phyloP scores from a whole-genome alignment of 2,888 invertebrate species.

The Cryptus armator region DNA sequence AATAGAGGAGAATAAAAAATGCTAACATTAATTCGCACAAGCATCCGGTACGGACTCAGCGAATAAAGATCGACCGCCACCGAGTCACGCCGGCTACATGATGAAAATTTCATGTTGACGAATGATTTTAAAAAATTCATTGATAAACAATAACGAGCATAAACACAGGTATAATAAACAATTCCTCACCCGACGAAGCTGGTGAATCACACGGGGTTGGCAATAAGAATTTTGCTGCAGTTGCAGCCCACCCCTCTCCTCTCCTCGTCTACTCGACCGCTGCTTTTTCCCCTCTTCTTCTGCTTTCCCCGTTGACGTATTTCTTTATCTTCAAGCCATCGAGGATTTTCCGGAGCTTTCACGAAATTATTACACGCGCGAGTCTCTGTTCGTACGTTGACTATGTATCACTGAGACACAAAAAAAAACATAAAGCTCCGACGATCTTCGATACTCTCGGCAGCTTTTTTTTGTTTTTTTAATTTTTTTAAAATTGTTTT shows the following conservation, averaged over 20 bases:
- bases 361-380: not conserved
- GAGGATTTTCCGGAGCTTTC: not conserved
- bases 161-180: not conserved
- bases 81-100: slow-evolving; percentile 29
- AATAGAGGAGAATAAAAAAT: not conserved
- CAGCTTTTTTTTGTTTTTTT: slow-evolving; percentile 5
- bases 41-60: not conserved
- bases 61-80: not conserved
- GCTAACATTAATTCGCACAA: not conserved
- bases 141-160: not conserved
- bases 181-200: slow-evolving; percentile 55
- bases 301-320: slow-evolving; percentile 10
- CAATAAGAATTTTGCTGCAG: slow-evolving; percentile 57
- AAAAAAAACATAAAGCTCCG: not conserved
- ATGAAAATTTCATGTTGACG: not conserved
- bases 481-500: not conserved
- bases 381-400: not conserved
- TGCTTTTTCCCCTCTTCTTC: slow-evolving; percentile 5
- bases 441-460: slow-evolving; percentile 1
- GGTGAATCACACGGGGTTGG: slow-evolving; percentile 46
- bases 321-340: slow-evolving; percentile 57
- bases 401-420: not conserved
- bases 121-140: not conserved
- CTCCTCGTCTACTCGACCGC: not conserved
- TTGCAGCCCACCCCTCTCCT: slow-evolving; percentile 21